Evolutionary conservation across 2,797 vertebrate genomes (phyloP).

Genomic region (Sebastiscus tertius): DNA sequence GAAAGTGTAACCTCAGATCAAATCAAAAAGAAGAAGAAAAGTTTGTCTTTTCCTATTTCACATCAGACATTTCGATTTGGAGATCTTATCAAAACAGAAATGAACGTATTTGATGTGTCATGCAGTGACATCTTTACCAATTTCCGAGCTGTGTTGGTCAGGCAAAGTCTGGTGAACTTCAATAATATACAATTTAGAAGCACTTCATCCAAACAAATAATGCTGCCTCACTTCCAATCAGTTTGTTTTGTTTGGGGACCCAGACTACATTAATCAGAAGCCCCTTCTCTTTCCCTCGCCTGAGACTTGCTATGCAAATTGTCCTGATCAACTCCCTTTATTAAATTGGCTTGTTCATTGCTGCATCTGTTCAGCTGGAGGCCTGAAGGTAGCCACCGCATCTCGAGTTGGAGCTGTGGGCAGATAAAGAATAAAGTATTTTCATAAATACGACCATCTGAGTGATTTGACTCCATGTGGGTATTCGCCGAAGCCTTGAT

Average conservation of each 20-base stretch:
- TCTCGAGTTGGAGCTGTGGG: conserved; percentile 11
- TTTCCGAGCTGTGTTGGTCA: not conserved
- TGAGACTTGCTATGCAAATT: conserved; percentile 63
- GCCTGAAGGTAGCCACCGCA: conserved; percentile 36
- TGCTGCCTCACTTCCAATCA: conserved; percentile 38
- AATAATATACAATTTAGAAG: conserved; percentile 37
- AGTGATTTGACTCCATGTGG: conserved; percentile 45
- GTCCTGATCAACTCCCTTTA: conserved; percentile 66
- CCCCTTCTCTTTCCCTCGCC: conserved; percentile 40
- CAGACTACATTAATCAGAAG: conserved; percentile 64
- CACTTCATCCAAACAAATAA: conserved; percentile 55
- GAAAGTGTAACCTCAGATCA: not conserved
- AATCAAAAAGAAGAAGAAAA: not conserved
- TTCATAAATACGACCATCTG: conserved; percentile 22
- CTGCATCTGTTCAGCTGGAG: conserved; percentile 36
- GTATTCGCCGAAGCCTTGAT: conserved; percentile 39
- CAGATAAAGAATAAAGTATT: not conserved
- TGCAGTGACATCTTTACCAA: not conserved
- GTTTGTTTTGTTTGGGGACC: conserved; percentile 67
- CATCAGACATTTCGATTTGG: not conserved
- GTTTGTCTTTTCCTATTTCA: not conserved
- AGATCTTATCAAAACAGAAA: not conserved
- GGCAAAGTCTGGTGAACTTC: conserved; percentile 15
- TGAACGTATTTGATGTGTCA: not conserved
- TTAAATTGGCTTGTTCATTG: conserved; percentile 60